Evolutionary conservation across 2,797 vertebrate genomes (phyloP).

Genomic region (Micropoecilia bifurca): DNA sequence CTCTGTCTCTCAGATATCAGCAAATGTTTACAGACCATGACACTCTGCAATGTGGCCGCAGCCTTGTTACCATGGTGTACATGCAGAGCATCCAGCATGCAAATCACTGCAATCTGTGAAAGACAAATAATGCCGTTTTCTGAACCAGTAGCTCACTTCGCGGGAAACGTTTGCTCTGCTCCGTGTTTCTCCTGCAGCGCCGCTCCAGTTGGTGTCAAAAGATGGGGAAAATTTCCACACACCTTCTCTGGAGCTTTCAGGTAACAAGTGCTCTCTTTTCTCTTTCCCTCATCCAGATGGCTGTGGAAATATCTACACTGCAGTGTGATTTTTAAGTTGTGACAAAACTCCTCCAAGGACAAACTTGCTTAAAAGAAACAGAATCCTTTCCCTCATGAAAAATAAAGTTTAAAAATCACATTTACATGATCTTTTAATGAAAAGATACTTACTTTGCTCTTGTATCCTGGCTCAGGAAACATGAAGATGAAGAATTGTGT

Average conservation of each 20-base stretch:
- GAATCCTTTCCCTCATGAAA: background rate
- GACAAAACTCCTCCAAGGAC: conserved; percentile 24
- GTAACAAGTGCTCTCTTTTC: background rate
- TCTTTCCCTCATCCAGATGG: background rate
- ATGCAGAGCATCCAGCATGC: conserved; percentile 28
- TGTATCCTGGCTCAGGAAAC: conserved; percentile 29
- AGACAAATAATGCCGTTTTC: conserved; percentile 19
- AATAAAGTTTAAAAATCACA: conserved; percentile 15
- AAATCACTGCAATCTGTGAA: conserved; percentile 52
- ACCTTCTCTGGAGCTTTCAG: background rate
- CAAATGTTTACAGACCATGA: conserved; percentile 54
- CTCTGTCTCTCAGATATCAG: conserved; percentile 25
- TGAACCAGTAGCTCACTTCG: background rate
- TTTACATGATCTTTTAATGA: background rate
- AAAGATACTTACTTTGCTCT: conserved; percentile 70
- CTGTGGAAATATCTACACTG: background rate
- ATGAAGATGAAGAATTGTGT: conserved; percentile 25
- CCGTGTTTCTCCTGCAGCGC: too few species aligned
- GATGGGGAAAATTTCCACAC: background rate
- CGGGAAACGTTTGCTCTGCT: background rate
- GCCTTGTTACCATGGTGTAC: conserved; percentile 56
- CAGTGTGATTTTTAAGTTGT: background rate
- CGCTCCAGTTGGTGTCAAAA: background rate
- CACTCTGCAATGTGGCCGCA: conserved; percentile 34
- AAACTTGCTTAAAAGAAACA: conserved; percentile 14